Evolutionary conservation across 37 sponge, comb jelly and placozoan species (phyloP).

Genomic region (Axinella damicornis): DNA sequence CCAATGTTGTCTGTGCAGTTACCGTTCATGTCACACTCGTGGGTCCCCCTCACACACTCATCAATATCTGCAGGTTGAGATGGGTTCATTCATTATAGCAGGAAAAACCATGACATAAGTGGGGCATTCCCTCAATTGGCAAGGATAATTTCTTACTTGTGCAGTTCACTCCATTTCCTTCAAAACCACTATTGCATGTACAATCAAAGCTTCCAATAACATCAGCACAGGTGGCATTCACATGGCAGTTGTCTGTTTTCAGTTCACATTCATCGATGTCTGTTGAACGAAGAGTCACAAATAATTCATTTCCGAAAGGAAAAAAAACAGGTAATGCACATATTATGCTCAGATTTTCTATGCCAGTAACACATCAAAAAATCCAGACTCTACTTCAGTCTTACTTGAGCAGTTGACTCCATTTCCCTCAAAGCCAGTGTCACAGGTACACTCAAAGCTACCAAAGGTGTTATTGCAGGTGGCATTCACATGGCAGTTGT

Average conservation of each 20-base stretch:
- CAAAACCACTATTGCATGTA: constrained; percentile 49
- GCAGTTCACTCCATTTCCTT: constrained; percentile 38
- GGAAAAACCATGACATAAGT: too few species aligned
- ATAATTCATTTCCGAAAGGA: too few species aligned
- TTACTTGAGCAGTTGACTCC: neutral
- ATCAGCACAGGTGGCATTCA: constrained; percentile 35
- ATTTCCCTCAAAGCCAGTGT: constrained; percentile 38
- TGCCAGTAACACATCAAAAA: too few species aligned
- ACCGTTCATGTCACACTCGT: constrained; percentile 13
- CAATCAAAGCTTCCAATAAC: constrained; percentile 50
- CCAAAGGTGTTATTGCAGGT: constrained; percentile 47
- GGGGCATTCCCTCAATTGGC: too few species aligned
- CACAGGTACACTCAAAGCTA: constrained; percentile 44
- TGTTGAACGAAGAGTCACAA: neutral
- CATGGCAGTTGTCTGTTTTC: constrained; percentile 19
- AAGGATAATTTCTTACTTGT: constrained; percentile 9
- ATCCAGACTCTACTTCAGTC: too few species aligned
- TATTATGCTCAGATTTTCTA: too few species aligned
- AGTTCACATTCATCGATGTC: constrained; percentile 26
- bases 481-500: too few species aligned
- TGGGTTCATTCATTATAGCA: too few species aligned
- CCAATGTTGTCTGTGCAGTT: constrained; percentile 10
- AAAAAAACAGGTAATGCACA: too few species aligned
- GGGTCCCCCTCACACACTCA: neutral
- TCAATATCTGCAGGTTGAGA: constrained; percentile 6